Percentiles rank a stretch among this genome's conserved stretches.
Conservation (phyloP, 2,113 vertebrate species). For the Vombatus ursinus region DNA sequence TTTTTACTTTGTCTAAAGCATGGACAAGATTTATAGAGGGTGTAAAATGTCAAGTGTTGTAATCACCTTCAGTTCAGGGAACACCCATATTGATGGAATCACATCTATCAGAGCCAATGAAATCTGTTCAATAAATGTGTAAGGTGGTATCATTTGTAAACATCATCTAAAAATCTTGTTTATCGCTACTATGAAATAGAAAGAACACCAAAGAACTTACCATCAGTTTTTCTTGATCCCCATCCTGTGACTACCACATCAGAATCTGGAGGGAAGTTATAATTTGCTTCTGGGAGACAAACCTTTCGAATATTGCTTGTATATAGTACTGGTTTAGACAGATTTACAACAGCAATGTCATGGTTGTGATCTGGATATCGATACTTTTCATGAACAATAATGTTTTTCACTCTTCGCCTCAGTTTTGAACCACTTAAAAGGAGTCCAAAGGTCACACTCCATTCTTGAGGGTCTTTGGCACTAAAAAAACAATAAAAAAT, state of each 20-base stretch:
- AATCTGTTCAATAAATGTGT: not conserved
- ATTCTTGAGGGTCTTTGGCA: constrained; percentile 82
- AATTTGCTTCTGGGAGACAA: constrained; percentile 88
- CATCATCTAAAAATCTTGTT: not conserved
- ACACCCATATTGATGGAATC: not conserved
- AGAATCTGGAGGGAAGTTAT: constrained; percentile 82
- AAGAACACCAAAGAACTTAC: constrained; percentile 72
- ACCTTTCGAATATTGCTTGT: constrained; percentile 83
- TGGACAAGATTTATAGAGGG: not conserved
- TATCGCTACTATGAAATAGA: not conserved
- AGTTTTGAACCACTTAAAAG: constrained; percentile 80
- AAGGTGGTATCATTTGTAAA: not conserved
- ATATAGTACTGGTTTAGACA: constrained; percentile 85
- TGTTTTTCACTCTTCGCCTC: constrained; percentile 83
- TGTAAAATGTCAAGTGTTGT: not conserved
- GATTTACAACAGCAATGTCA: constrained; percentile 93
- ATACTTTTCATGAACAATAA: constrained; percentile 91
- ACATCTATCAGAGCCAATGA: not conserved
- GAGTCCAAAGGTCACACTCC: constrained; percentile 89
- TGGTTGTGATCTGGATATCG: constrained; percentile 83
- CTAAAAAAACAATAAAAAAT: constrained; percentile 65
- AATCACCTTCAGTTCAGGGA: not conserved
- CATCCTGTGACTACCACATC: constrained; percentile 89
- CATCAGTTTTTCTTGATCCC: constrained; percentile 85
- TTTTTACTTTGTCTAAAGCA: not conserved